Conservation (phyloP, 2,113 vertebrate genomes). For the Eupsittula cactorum region DNA sequence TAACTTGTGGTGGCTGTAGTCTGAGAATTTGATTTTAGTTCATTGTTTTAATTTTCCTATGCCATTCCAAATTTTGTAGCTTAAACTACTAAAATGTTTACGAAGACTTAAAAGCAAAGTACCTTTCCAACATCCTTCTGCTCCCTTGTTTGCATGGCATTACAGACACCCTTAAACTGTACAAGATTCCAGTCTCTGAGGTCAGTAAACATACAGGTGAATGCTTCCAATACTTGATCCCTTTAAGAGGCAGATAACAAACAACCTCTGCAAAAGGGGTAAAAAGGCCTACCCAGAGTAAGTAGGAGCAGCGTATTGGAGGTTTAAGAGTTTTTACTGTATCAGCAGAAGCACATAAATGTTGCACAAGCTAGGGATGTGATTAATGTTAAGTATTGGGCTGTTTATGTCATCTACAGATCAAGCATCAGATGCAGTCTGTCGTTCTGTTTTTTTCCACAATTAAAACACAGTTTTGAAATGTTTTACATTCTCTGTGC, state of each 20-base stretch:
- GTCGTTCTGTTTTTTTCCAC: neutral
- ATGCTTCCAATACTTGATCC: neutral
- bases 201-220: neutral
- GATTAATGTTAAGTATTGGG: neutral
- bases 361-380: neutral
- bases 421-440: neutral
- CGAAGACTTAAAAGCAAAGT: neutral
- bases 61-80: neutral
- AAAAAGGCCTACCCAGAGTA: neutral
- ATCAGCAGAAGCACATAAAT: neutral
- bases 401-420: neutral
- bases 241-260: neutral
- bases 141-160: neutral
- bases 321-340: neutral
- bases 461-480: neutral
- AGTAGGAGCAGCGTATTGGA: neutral
- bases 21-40: neutral
- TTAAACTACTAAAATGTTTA: neutral
- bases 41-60: neutral
- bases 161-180: neutral
- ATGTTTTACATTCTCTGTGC: conserved; percentile 4
- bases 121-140: neutral
- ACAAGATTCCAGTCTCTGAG: neutral
- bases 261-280: neutral
- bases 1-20: neutral